Evolutionary conservation across 2,113 vertebrate genomes (phyloP).

Genomic region (Cinclus cinclus): DNA sequence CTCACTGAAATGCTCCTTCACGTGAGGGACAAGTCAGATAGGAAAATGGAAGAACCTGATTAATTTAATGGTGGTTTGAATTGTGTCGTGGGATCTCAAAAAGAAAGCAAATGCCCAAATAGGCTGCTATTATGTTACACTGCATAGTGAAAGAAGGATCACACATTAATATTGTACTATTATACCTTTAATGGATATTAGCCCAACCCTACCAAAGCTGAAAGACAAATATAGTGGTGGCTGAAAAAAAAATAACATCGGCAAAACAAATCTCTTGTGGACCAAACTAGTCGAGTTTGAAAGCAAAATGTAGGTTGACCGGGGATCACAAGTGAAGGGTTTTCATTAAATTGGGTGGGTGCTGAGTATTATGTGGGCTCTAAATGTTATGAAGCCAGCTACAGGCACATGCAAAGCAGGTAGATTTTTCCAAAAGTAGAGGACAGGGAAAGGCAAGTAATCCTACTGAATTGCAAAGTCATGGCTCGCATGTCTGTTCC

Average conservation of each 20-base stretch:
- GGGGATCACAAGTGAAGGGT: not conserved
- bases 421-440: not conserved
- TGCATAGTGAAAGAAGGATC: not conserved
- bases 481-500: slow-evolving; percentile 56
- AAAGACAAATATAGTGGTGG: not conserved
- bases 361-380: not conserved
- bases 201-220: not conserved
- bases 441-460: not conserved
- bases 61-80: not conserved
- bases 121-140: not conserved
- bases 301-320: not conserved
- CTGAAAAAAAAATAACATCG: not conserved
- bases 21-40: not conserved
- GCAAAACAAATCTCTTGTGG: not conserved
- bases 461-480: slow-evolving; percentile 45
- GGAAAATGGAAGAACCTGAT: not conserved
- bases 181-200: not conserved
- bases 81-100: not conserved
- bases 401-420: not conserved
- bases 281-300: not conserved
- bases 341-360: not conserved
- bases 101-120: not conserved
- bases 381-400: not conserved
- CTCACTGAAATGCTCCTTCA: not conserved
- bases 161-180: not conserved